Conservation (phyloP, 2,797 vertebrate species). For the Spinus olivaceus region DNA sequence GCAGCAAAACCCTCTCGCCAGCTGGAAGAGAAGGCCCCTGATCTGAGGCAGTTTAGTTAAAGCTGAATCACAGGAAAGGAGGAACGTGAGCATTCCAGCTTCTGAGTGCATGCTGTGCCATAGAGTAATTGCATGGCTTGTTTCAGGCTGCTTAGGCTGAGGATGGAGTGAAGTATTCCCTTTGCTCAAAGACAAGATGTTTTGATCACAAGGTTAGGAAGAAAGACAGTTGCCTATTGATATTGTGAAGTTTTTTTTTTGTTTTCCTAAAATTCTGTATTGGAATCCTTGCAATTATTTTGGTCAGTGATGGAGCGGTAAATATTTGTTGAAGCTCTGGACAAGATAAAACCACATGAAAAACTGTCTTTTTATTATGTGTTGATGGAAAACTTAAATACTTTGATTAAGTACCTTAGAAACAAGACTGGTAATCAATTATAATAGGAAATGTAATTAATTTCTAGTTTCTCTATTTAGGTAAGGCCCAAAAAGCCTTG, state of each 20-base stretch:
- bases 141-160: background rate
- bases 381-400: background rate
- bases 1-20: background rate
- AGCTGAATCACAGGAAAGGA: background rate
- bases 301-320: background rate
- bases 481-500: background rate
- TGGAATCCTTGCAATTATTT: background rate
- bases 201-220: background rate
- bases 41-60: background rate
- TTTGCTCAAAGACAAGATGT: background rate
- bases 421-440: background rate
- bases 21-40: background rate
- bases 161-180: background rate
- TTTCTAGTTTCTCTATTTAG: background rate
- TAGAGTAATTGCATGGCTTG: background rate
- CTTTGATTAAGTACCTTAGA: background rate
- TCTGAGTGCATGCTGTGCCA: accelerated
- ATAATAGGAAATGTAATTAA: background rate
- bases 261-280: background rate
- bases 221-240: background rate
- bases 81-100: background rate
- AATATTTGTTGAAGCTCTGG: background rate
- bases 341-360: background rate
- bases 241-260: background rate
- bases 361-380: background rate